Evolutionary conservation across 2,888 invertebrate species (phyloP), one percentile per base, ranked within the genome.

Genomic region (Mactromeris polynyma): DNA sequence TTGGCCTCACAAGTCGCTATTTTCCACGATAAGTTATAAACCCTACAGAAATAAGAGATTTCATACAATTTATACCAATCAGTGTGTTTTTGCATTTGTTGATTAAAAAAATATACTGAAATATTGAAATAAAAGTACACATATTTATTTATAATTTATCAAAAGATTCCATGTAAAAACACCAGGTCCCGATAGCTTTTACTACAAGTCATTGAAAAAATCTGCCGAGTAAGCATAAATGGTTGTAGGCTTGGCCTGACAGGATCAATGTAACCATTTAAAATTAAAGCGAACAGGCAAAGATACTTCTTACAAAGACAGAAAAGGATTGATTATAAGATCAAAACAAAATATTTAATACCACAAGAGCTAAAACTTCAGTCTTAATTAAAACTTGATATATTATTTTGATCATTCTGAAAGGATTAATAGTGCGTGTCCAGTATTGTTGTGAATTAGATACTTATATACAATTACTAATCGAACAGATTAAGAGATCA

Each of bases 391-490:
- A 64, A 64, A 64, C 58, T 26, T 26, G 58, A 64, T 64, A 21
- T 64, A 64, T 64, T 64, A 26, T 4, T 64, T 64, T 64, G 58
- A 64, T 64, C 58, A 64, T 6, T 64, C 26, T 64, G 58, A 64
- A 64, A 64, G 58, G 51, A 83, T 83, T 83, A 83, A 77, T 83
- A 19, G 46, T 51, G 83, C 73, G 36, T 82, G 40, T 77, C 42
- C 33, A 19, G 21, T 77, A 69, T 51, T 64, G 77, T 51, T 46
- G 17, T 73, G 73, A 83, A 83, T 83, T 36, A 83, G 83, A 83
- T 73, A 81, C 58, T 38, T 42, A 42, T 83, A 77, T 83, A 83
- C 42, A 46, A 77, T 83, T 69, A 83, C 83, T 77, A 83, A 83
- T 83, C 73, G 73, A 77, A 46, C 40, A 73, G 83, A 83, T 83